These are phyloP conservation scores for Papilio dardanus DNA, from an alignment of 1,140 invertebrate genomes.

Conservation along the genomic window DNA sequence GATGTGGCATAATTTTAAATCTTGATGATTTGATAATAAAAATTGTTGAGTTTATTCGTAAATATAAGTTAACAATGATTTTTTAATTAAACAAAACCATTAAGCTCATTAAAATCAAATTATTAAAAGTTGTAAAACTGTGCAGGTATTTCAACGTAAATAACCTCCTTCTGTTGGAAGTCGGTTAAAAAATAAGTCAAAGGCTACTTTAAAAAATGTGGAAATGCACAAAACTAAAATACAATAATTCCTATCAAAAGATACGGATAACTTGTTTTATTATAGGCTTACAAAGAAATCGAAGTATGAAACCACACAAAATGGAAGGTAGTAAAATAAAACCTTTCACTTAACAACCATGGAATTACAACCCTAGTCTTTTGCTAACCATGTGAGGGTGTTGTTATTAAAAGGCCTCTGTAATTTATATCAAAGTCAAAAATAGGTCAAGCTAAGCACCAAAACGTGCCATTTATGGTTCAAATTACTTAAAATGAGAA, in stretches of 20 bases:
- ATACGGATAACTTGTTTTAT: not conserved
- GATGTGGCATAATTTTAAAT: not conserved
- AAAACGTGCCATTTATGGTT: slow-evolving; percentile 63
- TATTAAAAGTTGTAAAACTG: not conserved
- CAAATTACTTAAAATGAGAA: slow-evolving; percentile 75
- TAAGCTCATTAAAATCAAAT: not conserved
- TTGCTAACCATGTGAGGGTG: slow-evolving; percentile 40
- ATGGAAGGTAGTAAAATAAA: slow-evolving; percentile 59
- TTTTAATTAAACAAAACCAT: not conserved
- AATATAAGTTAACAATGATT: not conserved
- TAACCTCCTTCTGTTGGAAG: too few species aligned
- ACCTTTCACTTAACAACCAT: slow-evolving; percentile 33
- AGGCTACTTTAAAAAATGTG: not conserved
- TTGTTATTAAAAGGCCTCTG: slow-evolving; percentile 52
- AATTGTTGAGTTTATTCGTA: not conserved
- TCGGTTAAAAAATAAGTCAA: not conserved
- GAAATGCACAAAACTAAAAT: not conserved
- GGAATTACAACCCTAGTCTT: not conserved
- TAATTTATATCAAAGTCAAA: slow-evolving; percentile 69
- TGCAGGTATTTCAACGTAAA: not conserved
- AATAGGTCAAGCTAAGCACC: slow-evolving; percentile 55
- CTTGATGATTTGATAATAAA: not conserved
- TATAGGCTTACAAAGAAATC: not conserved
- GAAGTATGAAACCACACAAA: not conserved
- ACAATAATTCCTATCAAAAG: not conserved